phyloP scores from a whole-genome alignment of 2,888 invertebrate species.

The Osmoderma eremita region DNA sequence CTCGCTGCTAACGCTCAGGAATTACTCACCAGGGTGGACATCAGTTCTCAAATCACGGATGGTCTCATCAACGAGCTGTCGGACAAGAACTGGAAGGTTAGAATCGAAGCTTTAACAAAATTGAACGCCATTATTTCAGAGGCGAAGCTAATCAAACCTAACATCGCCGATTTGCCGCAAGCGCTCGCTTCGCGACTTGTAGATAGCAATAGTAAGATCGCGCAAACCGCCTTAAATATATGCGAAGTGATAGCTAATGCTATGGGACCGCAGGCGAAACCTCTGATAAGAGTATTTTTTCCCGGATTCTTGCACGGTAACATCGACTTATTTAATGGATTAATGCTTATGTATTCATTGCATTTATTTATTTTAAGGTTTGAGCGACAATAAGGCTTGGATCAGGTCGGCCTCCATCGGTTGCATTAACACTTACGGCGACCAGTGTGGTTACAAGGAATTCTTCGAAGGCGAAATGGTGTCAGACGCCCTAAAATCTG shows the following conservation, averaged over 20 bases:
- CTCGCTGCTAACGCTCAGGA: slow-evolving; percentile 72
- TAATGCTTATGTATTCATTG: neutral
- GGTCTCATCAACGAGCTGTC: slow-evolving; percentile 80
- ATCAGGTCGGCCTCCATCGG: slow-evolving; percentile 82
- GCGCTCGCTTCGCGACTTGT: slow-evolving; percentile 80
- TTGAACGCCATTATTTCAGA: slow-evolving; percentile 76
- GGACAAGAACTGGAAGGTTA: slow-evolving; percentile 94
- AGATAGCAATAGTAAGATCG: slow-evolving; percentile 94
- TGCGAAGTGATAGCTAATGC: slow-evolving; percentile 84
- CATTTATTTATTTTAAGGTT: slow-evolving; percentile 59
- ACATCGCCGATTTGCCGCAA: slow-evolving; percentile 85
- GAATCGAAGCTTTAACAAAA: slow-evolving; percentile 80
- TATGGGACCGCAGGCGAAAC: slow-evolving; percentile 84
- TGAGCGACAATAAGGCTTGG: slow-evolving; percentile 80
- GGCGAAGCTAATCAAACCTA: slow-evolving; percentile 83
- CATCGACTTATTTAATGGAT: neutral
- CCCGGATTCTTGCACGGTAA: slow-evolving; percentile 88
- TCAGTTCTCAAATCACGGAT: slow-evolving; percentile 85
- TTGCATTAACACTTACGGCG: slow-evolving; percentile 88
- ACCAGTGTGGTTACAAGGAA: slow-evolving; percentile 81
- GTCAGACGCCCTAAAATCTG: slow-evolving; percentile 84
- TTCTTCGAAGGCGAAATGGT: slow-evolving; percentile 92
- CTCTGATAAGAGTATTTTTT: slow-evolving; percentile 82
- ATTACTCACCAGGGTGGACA: slow-evolving; percentile 80
- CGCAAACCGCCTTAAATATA: slow-evolving; percentile 83